Conservation (phyloP, 1,140 invertebrate species). For the Aphidius gifuensis region DNA sequence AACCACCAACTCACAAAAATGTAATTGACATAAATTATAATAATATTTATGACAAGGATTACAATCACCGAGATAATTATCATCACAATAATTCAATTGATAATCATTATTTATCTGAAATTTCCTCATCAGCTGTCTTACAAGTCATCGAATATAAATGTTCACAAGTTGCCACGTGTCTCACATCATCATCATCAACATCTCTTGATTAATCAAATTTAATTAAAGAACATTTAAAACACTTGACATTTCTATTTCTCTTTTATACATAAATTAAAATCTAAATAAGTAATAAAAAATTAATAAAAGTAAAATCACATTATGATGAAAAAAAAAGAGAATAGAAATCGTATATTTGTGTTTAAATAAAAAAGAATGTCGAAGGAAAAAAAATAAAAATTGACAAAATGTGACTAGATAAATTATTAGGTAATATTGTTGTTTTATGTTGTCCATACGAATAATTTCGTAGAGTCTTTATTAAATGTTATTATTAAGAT, state of each 20-base stretch:
- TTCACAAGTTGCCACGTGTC: constrained; percentile 44
- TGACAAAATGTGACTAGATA: not conserved
- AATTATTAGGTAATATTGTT: constrained; percentile 49
- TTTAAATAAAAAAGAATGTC: no score
- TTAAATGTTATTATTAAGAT: constrained; percentile 40
- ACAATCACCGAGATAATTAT: not conserved
- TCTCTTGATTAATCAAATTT: no score
- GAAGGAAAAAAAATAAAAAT: not conserved
- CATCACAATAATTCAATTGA: not conserved
- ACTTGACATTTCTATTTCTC: constrained; percentile 6
- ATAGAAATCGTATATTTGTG: no score
- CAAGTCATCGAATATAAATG: constrained; percentile 39
- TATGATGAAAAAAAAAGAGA: no score
- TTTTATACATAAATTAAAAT: not conserved
- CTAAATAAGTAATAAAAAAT: no score
- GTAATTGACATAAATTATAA: constrained; percentile 9
- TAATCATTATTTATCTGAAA: not conserved
- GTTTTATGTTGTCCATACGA: constrained; percentile 45
- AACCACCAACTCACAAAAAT: constrained; percentile 32
- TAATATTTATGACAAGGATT: not conserved
- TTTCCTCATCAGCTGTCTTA: constrained; percentile 24
- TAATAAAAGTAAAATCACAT: constrained; percentile 21
- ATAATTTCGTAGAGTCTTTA: constrained; percentile 39
- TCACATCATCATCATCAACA: constrained; percentile 14
- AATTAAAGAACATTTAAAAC: no score